phyloP scores from a whole-genome alignment of 2,797 vertebrate species.

The Chelon auratus region DNA sequence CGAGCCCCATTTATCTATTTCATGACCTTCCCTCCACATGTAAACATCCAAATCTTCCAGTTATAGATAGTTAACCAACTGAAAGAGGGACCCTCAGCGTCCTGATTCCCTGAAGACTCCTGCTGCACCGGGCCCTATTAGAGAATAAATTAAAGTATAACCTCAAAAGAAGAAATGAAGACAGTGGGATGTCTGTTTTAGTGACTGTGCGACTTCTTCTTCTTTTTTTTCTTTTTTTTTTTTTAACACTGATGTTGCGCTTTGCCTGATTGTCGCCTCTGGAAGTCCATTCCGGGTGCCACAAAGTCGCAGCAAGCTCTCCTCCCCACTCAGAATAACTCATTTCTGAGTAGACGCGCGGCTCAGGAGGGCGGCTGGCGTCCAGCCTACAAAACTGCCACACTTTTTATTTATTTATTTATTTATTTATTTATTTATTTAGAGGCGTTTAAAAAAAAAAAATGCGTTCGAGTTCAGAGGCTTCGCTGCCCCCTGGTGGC shows the following conservation, averaged over 20 bases:
- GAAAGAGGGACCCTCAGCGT: too few species aligned
- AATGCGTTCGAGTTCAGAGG: slow-evolving; percentile 14
- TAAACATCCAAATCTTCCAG: not conserved
- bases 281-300: slow-evolving; percentile 11
- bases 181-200: not conserved
- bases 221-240: slow-evolving; percentile 18
- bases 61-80: too few species aligned
- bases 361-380: slow-evolving; percentile 24
- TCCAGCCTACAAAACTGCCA: slow-evolving; percentile 22
- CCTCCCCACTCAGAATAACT: slow-evolving; percentile 16
- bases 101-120: not conserved
- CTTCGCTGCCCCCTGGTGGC: slow-evolving; percentile 67
- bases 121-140: not conserved
- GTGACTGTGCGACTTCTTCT: not conserved
- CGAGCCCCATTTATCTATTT: not conserved
- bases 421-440: too few species aligned
- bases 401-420: not conserved
- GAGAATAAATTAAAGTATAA: not conserved
- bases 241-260: slow-evolving; percentile 12
- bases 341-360: slow-evolving; percentile 35
- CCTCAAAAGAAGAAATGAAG: not conserved
- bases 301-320: slow-evolving; percentile 27
- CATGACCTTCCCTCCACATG: not conserved
- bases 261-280: slow-evolving; percentile 14
- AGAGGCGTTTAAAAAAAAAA: too few species aligned